Evolutionary conservation across 1,140 invertebrate species (phyloP).

Genomic region (Atta colombica): DNA sequence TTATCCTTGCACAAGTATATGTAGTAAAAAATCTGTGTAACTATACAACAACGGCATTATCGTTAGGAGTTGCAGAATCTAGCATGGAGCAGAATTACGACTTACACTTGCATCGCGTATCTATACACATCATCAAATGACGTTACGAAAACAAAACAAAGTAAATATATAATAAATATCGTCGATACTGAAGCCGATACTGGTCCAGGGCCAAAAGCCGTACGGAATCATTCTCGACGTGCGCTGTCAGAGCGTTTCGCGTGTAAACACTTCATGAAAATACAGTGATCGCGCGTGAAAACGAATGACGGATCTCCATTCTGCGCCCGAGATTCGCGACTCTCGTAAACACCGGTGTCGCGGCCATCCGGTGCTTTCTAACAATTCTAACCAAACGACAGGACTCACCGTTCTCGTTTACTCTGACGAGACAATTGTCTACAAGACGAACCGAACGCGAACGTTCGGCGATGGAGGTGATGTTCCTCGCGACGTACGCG

Average conservation of each 20-base stretch:
- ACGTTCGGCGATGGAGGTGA: neutral
- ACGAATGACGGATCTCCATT: neutral
- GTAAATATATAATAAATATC: neutral
- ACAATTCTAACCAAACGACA: conserved; percentile 43
- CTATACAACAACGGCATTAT: too few species aligned
- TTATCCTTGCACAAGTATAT: too few species aligned
- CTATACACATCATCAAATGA: neutral
- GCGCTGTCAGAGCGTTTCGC: neutral
- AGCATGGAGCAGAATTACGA: too few species aligned
- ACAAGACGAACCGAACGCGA: conserved; percentile 15
- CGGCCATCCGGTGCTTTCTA: neutral
- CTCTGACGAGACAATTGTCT: neutral
- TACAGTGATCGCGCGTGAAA: neutral
- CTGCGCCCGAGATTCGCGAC: neutral
- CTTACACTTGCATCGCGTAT: neutral
- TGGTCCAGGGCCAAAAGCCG: neutral
- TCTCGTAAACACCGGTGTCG: conserved; percentile 47
- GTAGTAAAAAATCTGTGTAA: too few species aligned
- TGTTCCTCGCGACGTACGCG: neutral
- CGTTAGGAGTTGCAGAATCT: too few species aligned
- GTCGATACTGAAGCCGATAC: neutral
- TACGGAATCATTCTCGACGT: neutral
- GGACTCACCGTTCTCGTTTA: conserved; percentile 8
- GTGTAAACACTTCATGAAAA: neutral
- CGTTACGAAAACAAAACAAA: neutral